Evolutionary conservation across 35 echinoderm and acorn worm genomes (phyloP).

Genomic region (Lytechinus variegatus): DNA sequence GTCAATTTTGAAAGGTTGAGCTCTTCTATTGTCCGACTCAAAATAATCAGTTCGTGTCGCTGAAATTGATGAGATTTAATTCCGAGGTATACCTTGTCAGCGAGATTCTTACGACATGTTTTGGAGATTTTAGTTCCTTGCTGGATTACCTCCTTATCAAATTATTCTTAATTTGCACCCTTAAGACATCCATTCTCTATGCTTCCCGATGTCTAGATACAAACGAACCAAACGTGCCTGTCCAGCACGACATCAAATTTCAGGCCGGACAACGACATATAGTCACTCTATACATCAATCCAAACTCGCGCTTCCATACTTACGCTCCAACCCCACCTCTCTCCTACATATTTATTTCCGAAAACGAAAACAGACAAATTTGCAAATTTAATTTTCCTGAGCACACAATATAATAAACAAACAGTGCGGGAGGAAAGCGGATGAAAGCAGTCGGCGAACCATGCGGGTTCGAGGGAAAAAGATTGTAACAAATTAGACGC

Average conservation of each 20-base stretch:
- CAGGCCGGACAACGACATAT: background rate
- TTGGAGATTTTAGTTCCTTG: background rate
- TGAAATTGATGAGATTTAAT: background rate
- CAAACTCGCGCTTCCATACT: constrained; percentile 20
- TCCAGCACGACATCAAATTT: constrained; percentile 38
- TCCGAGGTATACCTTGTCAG: background rate
- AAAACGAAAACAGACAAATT: constrained; percentile 53
- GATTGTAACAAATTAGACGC: constrained; percentile 53
- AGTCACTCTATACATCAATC: constrained; percentile 33
- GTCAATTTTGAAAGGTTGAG: background rate
- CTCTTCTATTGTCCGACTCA: background rate
- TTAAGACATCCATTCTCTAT: background rate
- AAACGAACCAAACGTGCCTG: background rate
- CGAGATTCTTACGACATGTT: background rate
- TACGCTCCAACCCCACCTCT: background rate
- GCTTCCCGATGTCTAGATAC: background rate
- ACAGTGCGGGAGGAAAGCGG: background rate
- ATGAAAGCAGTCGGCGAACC: background rate
- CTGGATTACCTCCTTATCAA: constrained; percentile 45
- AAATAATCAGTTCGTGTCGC: background rate
- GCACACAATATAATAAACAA: constrained; percentile 51
- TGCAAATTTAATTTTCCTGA: constrained; percentile 50
- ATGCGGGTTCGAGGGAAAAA: background rate
- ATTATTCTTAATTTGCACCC: constrained; percentile 35
- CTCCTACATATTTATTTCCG: constrained; percentile 13